Evolutionary conservation across 1,140 invertebrate species (phyloP).

Genomic region (Carcinoscorpius rotundicauda): DNA sequence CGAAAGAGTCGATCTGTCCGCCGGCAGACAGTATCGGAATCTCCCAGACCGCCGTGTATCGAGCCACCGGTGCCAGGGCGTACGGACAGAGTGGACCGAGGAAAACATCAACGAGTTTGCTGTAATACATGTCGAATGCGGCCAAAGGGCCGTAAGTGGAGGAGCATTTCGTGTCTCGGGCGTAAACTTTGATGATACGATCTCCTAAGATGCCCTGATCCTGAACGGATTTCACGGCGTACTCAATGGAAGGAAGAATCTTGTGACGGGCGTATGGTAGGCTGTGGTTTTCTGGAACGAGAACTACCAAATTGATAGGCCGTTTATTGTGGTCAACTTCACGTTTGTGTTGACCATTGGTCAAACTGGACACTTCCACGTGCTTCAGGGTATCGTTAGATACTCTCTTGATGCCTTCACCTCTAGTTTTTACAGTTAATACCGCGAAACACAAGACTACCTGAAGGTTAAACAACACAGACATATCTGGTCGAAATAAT

Average conservation of each 20-base stretch:
- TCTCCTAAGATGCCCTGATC: constrained; percentile 3
- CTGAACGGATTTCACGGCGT: constrained; percentile 47
- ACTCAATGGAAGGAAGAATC: constrained; percentile 55
- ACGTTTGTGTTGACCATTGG: too few relatives aligned
- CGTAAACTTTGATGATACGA: constrained; percentile 42
- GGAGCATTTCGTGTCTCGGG: constrained; percentile 61
- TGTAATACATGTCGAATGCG: constrained; percentile 60
- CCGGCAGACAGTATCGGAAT: constrained; percentile 76
- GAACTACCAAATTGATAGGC: constrained; percentile 42
- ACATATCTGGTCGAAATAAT: too few relatives aligned
- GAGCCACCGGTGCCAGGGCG: constrained; percentile 72
- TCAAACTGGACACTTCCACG: too few relatives aligned
- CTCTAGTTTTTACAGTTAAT: too few relatives aligned
- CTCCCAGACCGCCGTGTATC: constrained; percentile 75
- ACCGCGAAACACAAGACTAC: too few relatives aligned
- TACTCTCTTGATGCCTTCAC: too few relatives aligned
- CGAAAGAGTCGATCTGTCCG: constrained; percentile 66
- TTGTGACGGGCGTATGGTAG: constrained; percentile 52
- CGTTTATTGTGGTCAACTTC: too few relatives aligned
- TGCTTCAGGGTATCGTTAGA: too few relatives aligned
- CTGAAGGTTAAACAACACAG: too few relatives aligned
- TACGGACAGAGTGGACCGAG: constrained; percentile 85
- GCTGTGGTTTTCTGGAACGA: constrained; percentile 48
- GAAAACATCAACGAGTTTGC: constrained; percentile 54
- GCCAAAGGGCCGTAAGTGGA: constrained; percentile 60